Percentiles rank a stretch among this genome's conserved stretches.
These are phyloP conservation scores for Seladonia tumulorum DNA, from an alignment of 2,888 invertebrate genomes.

Conservation along the genomic window DNA sequence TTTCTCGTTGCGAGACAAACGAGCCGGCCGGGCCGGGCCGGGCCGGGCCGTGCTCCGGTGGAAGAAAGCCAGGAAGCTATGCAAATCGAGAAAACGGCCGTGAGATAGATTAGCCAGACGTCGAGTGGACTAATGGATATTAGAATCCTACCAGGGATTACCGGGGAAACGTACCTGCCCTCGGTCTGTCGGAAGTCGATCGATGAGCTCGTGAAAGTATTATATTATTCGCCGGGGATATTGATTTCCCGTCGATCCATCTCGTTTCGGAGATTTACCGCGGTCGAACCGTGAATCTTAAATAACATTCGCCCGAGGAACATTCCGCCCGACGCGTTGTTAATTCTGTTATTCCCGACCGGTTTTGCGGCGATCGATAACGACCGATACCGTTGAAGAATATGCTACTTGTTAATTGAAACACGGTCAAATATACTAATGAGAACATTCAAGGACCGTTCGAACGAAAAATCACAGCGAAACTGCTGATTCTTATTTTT, in stretches of 20 bases:
- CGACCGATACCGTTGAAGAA: not conserved
- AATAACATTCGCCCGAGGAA: not conserved
- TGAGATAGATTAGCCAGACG: slow-evolving; percentile 68
- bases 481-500: not conserved
- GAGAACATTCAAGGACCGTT: too few species aligned
- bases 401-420: too few species aligned
- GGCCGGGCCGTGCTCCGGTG: too few species aligned
- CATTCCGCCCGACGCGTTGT: too few species aligned
- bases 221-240: slow-evolving; percentile 2
- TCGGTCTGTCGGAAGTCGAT: slow-evolving; percentile 22
- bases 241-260: slow-evolving; percentile 14
- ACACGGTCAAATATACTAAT: too few species aligned
- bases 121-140: slow-evolving; percentile 70
- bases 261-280: not conserved
- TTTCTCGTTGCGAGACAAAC: slow-evolving; percentile 65
- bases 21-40: too few species aligned
- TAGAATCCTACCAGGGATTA: slow-evolving; percentile 62
- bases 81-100: slow-evolving; percentile 67
- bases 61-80: slow-evolving; percentile 68
- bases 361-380: not conserved
- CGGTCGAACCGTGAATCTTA: slow-evolving; percentile 3
- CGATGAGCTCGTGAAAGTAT: slow-evolving; percentile 29
- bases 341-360: not conserved
- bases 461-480: not conserved
- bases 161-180: slow-evolving; percentile 32